Base-by-base conservation (phyloP, 1,140 invertebrate genomes). In the Drosophila neocordata region DNA sequence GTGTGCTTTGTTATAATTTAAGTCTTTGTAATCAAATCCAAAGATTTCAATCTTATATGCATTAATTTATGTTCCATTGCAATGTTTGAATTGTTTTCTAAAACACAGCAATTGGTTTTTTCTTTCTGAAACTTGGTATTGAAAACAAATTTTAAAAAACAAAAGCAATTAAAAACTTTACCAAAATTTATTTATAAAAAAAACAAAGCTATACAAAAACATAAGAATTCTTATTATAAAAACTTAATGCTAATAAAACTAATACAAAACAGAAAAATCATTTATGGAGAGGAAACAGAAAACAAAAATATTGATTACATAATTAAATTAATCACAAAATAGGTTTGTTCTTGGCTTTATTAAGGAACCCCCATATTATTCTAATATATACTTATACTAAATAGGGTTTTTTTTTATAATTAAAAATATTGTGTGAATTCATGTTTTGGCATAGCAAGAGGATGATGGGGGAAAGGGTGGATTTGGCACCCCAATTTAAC, bases 391-490 rank as follows among this genome's bases (percentile, higher is more conserved):
- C 41, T 48, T 48, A 48, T 48, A 4, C 9, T 48, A 48, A 1
- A 20, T 1, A 20, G 15, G 15, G 15, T 48, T 48, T 18, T 20
- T 11, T 9, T 18, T 18, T 7, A 41, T 24, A 24, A n/a, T n/a
- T 24, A 18, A 15, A 15, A 44, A 1, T n/a, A n/a, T n/a, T 48
- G 15, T 48, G 41, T 20, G 41, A 48, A 55, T 60, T 73, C 24
- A 73, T 55, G 62, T 73, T 73, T 73, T 73, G 71, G 71, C 71
- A 73, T 66, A 66, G 71, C 35, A 44, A 5, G n/a, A 24, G 18
- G 58, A 3, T n/a, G 13, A 15, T 15, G 41, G 41, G n/a, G 15
- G 22, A 24, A 4, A 13, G 38, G 24, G 24, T 24, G 2, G 24
- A 24, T 24, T 24, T 24, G 4, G 38, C 13, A 8, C 41, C 41